Evolutionary conservation across 2,888 invertebrate genomes (phyloP), one percentile per base, ranked within the genome.

Genomic region (Harpagoxenus sublaevis): DNA sequence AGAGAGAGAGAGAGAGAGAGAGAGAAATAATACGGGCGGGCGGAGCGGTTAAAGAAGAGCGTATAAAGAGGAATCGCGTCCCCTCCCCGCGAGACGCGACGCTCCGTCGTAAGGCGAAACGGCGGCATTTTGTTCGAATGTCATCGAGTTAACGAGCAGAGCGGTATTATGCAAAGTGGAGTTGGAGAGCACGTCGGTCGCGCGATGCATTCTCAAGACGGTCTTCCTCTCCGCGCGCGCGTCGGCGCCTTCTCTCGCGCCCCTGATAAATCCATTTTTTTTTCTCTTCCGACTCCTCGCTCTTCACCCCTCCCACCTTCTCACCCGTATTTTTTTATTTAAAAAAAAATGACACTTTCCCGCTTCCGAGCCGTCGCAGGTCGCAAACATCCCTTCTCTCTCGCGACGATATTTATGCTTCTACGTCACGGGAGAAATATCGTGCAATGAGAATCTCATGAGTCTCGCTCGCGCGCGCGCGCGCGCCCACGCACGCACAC

Each of bases 341-440:
- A 83, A 87, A 86, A 85, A 89, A 90, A 87, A 90, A 88, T 87
- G 86, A 86, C 83, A 87, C 87, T 73, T 87, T 71, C 66, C 35
- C 31, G 10, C 57, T 35, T 15, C 45, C 81, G 70, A 48, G 83
- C 48, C 86, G 77, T 84, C 86, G 28, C 42, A 81, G 87, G 87
- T 90, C 87, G 87, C 90, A 86, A 90, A 88, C 90, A 88, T 86
- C 89, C 85, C 88, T 70, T n/a, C 48, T 81, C 82, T 86, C 31
- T 53, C 87, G 70, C 84, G 35, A 84, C 82, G 85, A 89, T 90
- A 90, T 90, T 90, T 89, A 90, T 90, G 89, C 90, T 83, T 88
- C 81, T 88, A 89, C 89, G 90, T 90, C 90, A 89, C 88, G 88
- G 86, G 86, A 90, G 89, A 90, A 89, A 90, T 90, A 90, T 90